Base-by-base conservation (phyloP, 2,888 invertebrate species). In the Perizoma flavofasciatum region DNA sequence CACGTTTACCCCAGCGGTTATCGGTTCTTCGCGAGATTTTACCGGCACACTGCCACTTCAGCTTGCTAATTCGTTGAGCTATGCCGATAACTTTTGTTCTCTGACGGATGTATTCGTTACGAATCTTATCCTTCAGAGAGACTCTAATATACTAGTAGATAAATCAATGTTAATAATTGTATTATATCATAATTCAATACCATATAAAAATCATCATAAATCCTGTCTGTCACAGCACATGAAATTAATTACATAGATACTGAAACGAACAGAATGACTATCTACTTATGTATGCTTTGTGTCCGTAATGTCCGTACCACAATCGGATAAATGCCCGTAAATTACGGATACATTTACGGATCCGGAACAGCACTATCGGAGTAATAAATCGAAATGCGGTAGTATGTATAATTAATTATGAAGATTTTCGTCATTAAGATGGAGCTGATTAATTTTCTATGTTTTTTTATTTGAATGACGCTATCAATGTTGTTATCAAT, bases 331-430 rank as follows among this genome's bases (percentile, higher is more conserved):
- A 48, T 22, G 11, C n/a, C 49, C 32, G 55, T 49, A 49, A 55
- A 44, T 55, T 55, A 55, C 49, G 44, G 54, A 41, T 55, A 9
- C 33, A 55, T 48, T 48, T n/a, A 40, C 47, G 41, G 34, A 49
- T 40, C 7, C 54, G 41, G 22, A 33, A 11, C 43, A 39, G 5
- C 41, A 34, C 43, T 48, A 55, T 49, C 35, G 22, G 8, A n/a
- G 44, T 39, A 44, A 54, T 54, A 47, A 49, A 49, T 45, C 10
- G 44, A 10, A 33, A 37, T 39, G 49, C 34, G 54, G 40, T 11
- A 32, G 44, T 39, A 48, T 11, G 49, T 37, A 10, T 55, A 55
- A 49, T 55, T 48, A 11, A 49, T 46, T 40, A 39, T 8, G 10
- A 55, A 37, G 55, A 49, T 49, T 49, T 44, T 44, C 37, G 32